Evolutionary conservation across 2,888 invertebrate species (phyloP).

Genomic region (Chrysolina americana): DNA sequence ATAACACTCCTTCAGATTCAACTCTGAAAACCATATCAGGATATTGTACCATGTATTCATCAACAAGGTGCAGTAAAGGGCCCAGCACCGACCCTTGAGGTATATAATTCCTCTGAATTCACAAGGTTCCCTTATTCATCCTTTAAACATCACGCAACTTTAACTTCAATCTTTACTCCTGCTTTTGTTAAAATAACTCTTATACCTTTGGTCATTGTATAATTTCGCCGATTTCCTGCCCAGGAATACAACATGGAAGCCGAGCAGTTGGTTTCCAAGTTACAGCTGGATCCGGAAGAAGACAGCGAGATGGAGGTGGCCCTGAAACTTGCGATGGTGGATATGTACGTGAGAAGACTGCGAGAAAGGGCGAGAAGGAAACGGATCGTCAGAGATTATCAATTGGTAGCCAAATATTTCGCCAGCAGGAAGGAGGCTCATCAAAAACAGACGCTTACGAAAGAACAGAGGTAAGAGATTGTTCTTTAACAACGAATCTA

Average conservation of each 20-base stretch:
- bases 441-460: conserved; percentile 73
- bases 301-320: conserved; percentile 93
- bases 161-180: too few species aligned
- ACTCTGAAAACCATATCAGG: too few species aligned
- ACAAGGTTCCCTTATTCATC: too few species aligned
- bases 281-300: conserved; percentile 84
- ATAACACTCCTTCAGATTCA: too few species aligned
- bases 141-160: too few species aligned
- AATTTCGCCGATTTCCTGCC: conserved; percentile 29
- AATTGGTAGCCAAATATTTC: conserved; percentile 90
- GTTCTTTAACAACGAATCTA: not conserved
- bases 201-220: too few species aligned
- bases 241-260: conserved; percentile 93
- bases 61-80: too few species aligned
- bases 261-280: conserved; percentile 89
- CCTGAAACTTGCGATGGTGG: conserved; percentile 91
- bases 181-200: too few species aligned
- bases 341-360: conserved; percentile 88
- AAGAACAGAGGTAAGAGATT: conserved; percentile 80
- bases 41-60: too few species aligned
- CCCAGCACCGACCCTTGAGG: too few species aligned
- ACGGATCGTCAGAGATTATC: conserved; percentile 91
- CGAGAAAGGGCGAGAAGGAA: conserved; percentile 91
- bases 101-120: too few species aligned
- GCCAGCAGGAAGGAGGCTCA: conserved; percentile 71